Percentiles rank a stretch among this genome's conserved stretches.
Conservation (phyloP, 2,888 invertebrate genomes). For the Dioctria linearis region DNA sequence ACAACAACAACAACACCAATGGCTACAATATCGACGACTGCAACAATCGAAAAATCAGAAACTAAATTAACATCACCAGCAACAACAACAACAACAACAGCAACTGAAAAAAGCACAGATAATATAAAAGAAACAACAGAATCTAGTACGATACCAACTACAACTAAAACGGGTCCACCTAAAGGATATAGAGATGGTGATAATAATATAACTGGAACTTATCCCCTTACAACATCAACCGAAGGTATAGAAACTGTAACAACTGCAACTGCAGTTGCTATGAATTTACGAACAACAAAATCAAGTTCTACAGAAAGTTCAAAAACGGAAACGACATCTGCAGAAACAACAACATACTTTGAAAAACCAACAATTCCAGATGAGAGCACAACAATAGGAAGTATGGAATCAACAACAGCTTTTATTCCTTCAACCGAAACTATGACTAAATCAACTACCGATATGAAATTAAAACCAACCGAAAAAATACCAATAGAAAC, state of each 20-base stretch:
- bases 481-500: slow-evolving; percentile 54
- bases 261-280: slow-evolving; percentile 33
- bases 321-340: slow-evolving; percentile 48
- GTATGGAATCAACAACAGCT: slow-evolving; percentile 34
- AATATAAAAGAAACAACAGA: slow-evolving; percentile 59
- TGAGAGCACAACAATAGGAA: neutral
- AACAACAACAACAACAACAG: slow-evolving; percentile 21
- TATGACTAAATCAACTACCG: slow-evolving; percentile 2
- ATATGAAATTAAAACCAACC: slow-evolving; percentile 12
- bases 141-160: slow-evolving; percentile 39
- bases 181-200: slow-evolving; percentile 71
- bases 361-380: slow-evolving; percentile 49
- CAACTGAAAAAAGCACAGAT: slow-evolving; percentile 25
- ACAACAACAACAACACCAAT: slow-evolving; percentile 60
- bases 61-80: too few relatives aligned
- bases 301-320: neutral
- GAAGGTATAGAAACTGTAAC: slow-evolving; percentile 52
- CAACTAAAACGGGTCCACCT: slow-evolving; percentile 66
- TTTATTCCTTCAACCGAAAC: slow-evolving; percentile 39
- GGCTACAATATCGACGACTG: slow-evolving; percentile 57
- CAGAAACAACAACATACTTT: slow-evolving; percentile 53
- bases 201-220: slow-evolving; percentile 68
- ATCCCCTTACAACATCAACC: slow-evolving; percentile 54
- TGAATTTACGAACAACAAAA: slow-evolving; percentile 47
- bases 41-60: slow-evolving; percentile 43